These are phyloP conservation scores for Cololabis saira DNA, from an alignment of 2,113 vertebrate species.

Conservation along the genomic window DNA sequence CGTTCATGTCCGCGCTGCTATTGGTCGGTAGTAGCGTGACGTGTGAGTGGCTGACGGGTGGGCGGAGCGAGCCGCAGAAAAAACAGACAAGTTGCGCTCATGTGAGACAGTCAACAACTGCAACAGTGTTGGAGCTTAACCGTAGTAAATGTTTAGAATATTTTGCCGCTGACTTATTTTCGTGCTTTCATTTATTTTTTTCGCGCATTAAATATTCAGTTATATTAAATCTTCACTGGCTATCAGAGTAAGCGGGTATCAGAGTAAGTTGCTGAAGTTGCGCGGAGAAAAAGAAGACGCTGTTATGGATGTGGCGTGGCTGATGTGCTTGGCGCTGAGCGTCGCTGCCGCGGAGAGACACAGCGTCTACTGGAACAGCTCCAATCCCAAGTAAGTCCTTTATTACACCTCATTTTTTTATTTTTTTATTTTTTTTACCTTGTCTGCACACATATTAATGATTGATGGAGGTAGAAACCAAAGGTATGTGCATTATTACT, in stretches of 20 bases:
- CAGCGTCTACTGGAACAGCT: constrained; percentile 84
- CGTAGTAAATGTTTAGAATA: too few species aligned
- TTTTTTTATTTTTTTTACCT: too few species aligned
- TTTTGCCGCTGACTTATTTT: not conserved
- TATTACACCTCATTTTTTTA: too few species aligned
- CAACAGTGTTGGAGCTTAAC: not conserved
- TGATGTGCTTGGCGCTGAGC: constrained; percentile 70
- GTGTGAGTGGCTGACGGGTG: not conserved
- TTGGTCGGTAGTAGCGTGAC: constrained; percentile 2
- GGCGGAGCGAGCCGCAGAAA: constrained; percentile 42
- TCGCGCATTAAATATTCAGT: not conserved
- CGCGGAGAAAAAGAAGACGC: constrained; percentile 32
- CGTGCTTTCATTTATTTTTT: constrained; percentile 7
- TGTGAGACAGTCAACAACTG: constrained; percentile 22
- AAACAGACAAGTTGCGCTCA: constrained; percentile 46
- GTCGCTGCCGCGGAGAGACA: constrained; percentile 78
- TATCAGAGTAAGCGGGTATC: not conserved
- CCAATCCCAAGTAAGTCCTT: constrained; percentile 79
- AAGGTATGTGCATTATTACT: too few species aligned
- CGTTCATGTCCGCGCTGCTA: not conserved
- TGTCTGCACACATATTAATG: too few species aligned
- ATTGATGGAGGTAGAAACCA: too few species aligned
- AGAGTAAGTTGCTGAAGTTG: not conserved
- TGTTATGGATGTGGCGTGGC: constrained; percentile 76
- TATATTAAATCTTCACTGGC: not conserved